Base-by-base conservation (phyloP, 2,888 invertebrate genomes). In the Drosophila hamatofila region DNA sequence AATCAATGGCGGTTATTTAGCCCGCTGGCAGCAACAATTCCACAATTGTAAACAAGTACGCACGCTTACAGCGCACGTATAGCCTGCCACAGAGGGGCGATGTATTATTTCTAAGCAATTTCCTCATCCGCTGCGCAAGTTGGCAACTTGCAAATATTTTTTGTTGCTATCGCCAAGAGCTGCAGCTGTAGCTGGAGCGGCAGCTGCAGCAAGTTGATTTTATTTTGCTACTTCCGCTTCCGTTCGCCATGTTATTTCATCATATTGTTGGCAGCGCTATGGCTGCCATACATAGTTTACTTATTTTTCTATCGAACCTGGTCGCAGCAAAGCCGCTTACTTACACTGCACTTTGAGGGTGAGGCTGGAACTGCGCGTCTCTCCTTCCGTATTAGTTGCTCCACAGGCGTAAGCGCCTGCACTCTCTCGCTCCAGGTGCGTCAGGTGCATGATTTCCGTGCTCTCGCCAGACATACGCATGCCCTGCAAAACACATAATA, bases 361-460 rank as follows among this genome's bases (percentile, higher is more conserved):
- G 69, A 96, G 93, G 8, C 96, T 95, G 60, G 96, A 95, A 90
- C 97, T 97, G 78, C 96, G 94, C 4, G 96, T 96, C 91, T 96
- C 96, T 52, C 97, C 97, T 91, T 97, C 96, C 2, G 95, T 93
- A 91, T 97, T 97, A 71, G 95, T 94, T 6, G 97, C 97, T 59
- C 96, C 94, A 91, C 97, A 97, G 33, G 96, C 95, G 92, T 97
- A 98, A 62, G 96, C 95, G 3, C 97, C 96, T 0, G 95, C 95
- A 82, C 96, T 96, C 78, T 95, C 95, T 77, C 96, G 94, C 77
- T 95, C 94, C 77, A 97, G 93, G 62, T 94, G 94, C 87, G 95
- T 94, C 65, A 97, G 93, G 72, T 95, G 94, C 86, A 97, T 93
- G 73, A 95, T 95, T 91, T 93, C 93, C 58, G 91, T 87, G 76